Base-by-base conservation (phyloP, 2,797 vertebrate genomes). In the Clarias laeviceps region DNA sequence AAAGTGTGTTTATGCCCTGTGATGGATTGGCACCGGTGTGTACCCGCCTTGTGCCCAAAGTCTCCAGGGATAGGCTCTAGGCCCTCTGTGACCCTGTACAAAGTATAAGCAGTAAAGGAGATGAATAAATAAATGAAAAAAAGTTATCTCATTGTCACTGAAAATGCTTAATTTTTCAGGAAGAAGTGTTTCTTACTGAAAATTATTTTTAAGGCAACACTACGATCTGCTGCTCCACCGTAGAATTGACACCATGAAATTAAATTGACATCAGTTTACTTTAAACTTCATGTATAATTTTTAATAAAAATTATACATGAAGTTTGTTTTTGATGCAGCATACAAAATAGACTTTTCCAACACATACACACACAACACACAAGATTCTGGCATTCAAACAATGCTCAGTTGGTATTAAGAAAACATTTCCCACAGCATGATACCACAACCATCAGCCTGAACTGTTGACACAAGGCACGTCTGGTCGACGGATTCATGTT, bases 341-440 rank as follows among this genome's bases (percentile, higher is more conserved):
- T 24, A 37, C 34, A 70, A 56, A 54, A 74, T 18, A 29, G n/a
- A 74, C 12, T 27, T 12, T 24, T 37, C 22, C 37, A 14, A 54
- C 12, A 54, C 50, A 54, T 12, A 54, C 50, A 45, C 40, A 45
- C 7, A 9, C 40, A 45, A 45, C 4, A 50, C 45, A 6, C 29
- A 14, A 57, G 17, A 29, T 40, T 79, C 57, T 40, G 8, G 18
- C 8, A 78, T 34, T 79, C 12, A 79, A 37, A 64, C 5, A n/a
- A 64, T 62, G n/a, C 20, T 24, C 76, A 61, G 34, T 2, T 79
- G 34, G 59, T 64, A 20, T 18, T 27, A 40, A 27, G 14, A 62
- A 79, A 79, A 64, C 76, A 62, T 79, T 79, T 59, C 22, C 20
- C 22, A 79, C 32, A 62, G 14, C 17, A 64, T 62, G 40, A 40